Evolutionary conservation across 2,888 invertebrate species (phyloP).

Genomic region (Latrodectus hesperus): DNA sequence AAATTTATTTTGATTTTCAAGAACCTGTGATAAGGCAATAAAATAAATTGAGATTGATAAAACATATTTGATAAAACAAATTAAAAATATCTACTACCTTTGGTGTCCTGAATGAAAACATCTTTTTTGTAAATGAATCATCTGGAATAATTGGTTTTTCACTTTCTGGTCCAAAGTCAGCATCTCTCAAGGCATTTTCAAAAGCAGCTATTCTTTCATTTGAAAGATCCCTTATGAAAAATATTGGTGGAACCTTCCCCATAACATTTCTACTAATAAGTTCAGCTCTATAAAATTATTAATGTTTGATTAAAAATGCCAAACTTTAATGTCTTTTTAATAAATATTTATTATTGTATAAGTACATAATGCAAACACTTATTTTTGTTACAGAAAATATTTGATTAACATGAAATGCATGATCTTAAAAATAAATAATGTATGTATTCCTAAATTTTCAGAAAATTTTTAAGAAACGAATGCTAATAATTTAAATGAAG

Average conservation of each 20-base stretch:
- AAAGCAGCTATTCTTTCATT: constrained; percentile 46
- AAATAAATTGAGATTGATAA: background rate
- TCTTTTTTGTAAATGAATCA: constrained; percentile 27
- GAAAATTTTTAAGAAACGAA: too few relatives aligned
- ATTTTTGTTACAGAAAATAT: background rate
- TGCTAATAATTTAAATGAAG: too few relatives aligned
- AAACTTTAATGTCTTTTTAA: background rate
- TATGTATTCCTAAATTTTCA: too few relatives aligned
- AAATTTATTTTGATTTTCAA: background rate
- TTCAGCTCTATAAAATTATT: constrained; percentile 42
- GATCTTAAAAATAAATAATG: background rate
- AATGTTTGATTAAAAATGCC: background rate
- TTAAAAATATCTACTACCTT: constrained; percentile 4
- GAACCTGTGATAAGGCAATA: background rate
- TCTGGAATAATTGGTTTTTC: constrained; percentile 16
- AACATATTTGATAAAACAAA: background rate
- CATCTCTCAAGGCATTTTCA: constrained; percentile 42
- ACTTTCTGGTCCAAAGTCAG: constrained; percentile 32
- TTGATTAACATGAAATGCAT: background rate
- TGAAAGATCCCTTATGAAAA: constrained; percentile 47
- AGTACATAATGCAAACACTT: background rate
- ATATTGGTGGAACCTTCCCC: constrained; percentile 46
- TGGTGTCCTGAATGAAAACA: constrained; percentile 24
- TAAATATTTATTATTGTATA: background rate
- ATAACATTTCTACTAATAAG: constrained; percentile 62